These are phyloP conservation scores for Microtus montanus DNA, from an alignment of 2,113 vertebrate species.

Conservation along the genomic window DNA sequence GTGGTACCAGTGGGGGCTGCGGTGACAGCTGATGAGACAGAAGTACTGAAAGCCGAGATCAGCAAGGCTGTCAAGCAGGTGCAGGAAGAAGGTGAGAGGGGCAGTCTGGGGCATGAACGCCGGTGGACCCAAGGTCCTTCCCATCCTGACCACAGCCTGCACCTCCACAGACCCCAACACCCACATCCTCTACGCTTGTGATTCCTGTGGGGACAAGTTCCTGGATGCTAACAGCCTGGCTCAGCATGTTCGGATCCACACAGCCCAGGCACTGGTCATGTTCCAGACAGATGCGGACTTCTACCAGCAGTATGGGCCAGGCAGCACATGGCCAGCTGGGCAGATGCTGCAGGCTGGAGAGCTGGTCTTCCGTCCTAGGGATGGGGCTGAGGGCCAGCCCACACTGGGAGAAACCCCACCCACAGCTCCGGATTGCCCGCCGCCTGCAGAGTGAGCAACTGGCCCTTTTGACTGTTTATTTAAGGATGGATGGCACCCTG, in stretches of 20 bases:
- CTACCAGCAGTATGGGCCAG: conserved; percentile 92
- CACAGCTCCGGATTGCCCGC: conserved; percentile 59
- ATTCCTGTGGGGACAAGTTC: conserved; percentile 98
- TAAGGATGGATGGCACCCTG: conserved; percentile 72
- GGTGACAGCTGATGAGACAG: conserved; percentile 93
- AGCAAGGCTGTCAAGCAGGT: conserved; percentile 98
- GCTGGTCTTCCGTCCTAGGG: conserved; percentile 89
- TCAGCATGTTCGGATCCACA: conserved; percentile 98
- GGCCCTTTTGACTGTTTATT: conserved; percentile 59
- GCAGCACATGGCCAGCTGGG: conserved; percentile 90
- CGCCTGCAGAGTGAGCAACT: conserved; percentile 61
- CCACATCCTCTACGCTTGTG: conserved; percentile 96
- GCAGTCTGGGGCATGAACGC: background rate
- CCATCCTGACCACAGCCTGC: conserved; percentile 3
- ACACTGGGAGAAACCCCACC: conserved; percentile 64
- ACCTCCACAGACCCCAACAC: conserved; percentile 93
- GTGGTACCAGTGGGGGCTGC: conserved; percentile 93
- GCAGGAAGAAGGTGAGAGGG: conserved; percentile 93
- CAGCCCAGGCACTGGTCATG: conserved; percentile 98
- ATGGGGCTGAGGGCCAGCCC: conserved; percentile 69
- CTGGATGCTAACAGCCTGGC: conserved; percentile 95
- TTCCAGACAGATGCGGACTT: conserved; percentile 98
- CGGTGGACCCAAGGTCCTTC: background rate
- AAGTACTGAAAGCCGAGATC: conserved; percentile 97
- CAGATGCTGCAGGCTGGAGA: conserved; percentile 93